Percentiles rank a stretch among this genome's conserved stretches.
These are phyloP conservation scores for Rutilus rutilus DNA, from an alignment of 2,113 vertebrate species.

Conservation along the genomic window DNA sequence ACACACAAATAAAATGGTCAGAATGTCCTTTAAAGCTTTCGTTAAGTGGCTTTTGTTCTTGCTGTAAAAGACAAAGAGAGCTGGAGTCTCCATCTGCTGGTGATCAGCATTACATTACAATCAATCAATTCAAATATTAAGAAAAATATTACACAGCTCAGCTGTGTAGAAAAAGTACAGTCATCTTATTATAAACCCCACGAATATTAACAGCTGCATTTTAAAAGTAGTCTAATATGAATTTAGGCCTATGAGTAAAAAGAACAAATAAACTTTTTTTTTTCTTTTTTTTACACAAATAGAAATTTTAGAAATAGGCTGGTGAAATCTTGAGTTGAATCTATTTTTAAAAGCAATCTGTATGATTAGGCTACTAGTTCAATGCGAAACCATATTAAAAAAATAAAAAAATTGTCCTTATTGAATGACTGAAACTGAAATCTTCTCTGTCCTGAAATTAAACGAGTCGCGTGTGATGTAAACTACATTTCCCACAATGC, in stretches of 20 bases:
- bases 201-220: neutral
- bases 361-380: no score
- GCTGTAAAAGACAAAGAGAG: neutral
- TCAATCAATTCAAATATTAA: neutral
- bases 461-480: neutral
- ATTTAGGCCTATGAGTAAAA: no score
- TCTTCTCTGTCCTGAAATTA: no score
- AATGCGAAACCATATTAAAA: neutral
- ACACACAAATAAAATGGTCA: neutral
- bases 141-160: no score
- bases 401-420: no score
- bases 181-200: neutral
- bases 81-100: neutral
- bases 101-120: neutral
- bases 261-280: no score
- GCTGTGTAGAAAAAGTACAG: neutral
- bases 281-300: neutral
- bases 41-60: neutral
- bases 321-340: neutral
- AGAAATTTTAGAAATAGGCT: neutral
- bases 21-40: neutral
- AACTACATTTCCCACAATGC: slow-evolving; percentile 54
- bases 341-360: neutral
- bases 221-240: no score
- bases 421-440: no score